Evolutionary conservation across 2,113 vertebrate genomes (phyloP).

Genomic region (Hymenochirus boettgeri): DNA sequence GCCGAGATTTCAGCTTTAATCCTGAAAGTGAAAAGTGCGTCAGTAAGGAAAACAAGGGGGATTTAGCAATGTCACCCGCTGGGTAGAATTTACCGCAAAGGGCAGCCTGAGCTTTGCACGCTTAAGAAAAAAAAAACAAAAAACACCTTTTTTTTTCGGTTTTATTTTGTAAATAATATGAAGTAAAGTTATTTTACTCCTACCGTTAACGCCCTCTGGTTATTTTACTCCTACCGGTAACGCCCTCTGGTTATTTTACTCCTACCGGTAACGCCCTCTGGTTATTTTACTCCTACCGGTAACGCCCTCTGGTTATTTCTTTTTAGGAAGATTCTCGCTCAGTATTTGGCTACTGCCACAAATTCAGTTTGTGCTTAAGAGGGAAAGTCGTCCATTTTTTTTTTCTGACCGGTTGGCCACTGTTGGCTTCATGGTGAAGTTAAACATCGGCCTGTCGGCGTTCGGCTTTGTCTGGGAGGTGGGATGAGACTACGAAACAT

Average conservation of each 20-base stretch:
- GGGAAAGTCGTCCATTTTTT: too few relatives aligned
- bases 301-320: not conserved
- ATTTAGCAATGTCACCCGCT: not conserved
- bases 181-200: too few relatives aligned
- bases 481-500: too few relatives aligned
- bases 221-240: too few relatives aligned
- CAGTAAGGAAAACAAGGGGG: not conserved
- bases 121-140: not conserved
- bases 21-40: conserved; percentile 24
- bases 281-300: conserved; percentile 8
- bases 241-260: conserved; percentile 19
- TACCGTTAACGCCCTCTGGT: too few relatives aligned
- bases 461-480: too few relatives aligned
- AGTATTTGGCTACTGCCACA: too few relatives aligned
- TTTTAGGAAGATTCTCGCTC: not conserved
- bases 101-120: conserved; percentile 1
- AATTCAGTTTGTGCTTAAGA: too few relatives aligned
- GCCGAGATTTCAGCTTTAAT: conserved; percentile 60
- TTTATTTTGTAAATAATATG: conserved; percentile 36
- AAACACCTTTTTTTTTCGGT: conserved; percentile 1
- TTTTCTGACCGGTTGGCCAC: too few relatives aligned
- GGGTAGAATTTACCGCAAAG: not conserved
- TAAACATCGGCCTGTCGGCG: too few relatives aligned
- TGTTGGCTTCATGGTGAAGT: too few relatives aligned
- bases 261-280: not conserved